Conservation (phyloP, 2,113 vertebrate species). For the Saccopteryx bilineata region DNA sequence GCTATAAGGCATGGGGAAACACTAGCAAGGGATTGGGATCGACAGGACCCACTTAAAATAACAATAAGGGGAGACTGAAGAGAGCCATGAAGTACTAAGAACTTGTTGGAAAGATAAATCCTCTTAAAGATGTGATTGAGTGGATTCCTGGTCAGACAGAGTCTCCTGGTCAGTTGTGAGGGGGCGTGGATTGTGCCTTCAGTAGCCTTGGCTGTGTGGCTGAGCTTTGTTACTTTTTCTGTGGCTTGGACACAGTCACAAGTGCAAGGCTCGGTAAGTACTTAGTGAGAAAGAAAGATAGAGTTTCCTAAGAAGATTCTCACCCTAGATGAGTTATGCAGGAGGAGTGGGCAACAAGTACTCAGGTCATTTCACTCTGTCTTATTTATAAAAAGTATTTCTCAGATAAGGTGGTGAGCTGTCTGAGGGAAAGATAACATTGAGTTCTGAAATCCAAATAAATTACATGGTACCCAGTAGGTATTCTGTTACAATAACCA, state of each 20-base stretch:
- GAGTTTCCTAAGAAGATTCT: background rate
- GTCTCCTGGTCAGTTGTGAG: background rate
- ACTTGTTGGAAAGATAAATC: background rate
- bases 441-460: background rate
- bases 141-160: background rate
- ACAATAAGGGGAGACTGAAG: background rate
- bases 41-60: background rate
- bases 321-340: background rate
- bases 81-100: background rate
- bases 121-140: background rate
- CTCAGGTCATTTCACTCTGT: background rate
- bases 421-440: background rate
- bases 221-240: background rate
- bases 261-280: background rate
- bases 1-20: background rate
- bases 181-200: background rate
- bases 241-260: background rate
- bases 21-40: background rate
- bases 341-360: too few species aligned
- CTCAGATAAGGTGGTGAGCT: background rate
- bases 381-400: background rate
- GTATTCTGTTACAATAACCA: background rate
- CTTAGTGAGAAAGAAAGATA: background rate
- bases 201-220: too few species aligned
- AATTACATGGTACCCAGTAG: background rate